These are phyloP conservation scores for Sciaenops ocellatus DNA, from an alignment of 2,797 vertebrate genomes.

Conservation along the genomic window DNA sequence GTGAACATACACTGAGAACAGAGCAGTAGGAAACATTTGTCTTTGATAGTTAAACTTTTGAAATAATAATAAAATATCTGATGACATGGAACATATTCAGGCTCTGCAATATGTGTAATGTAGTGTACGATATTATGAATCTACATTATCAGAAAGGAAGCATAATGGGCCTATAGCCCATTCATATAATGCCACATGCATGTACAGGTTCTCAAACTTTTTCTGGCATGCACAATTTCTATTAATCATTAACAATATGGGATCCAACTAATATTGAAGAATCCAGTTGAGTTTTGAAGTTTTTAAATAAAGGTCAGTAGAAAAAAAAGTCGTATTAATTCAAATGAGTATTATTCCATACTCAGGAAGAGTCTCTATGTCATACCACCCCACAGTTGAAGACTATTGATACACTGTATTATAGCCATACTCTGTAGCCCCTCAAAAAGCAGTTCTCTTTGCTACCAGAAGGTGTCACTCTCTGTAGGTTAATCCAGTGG, in stretches of 20 bases:
- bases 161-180: neutral
- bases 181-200: neutral
- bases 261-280: too few species aligned
- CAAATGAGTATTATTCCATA: too few species aligned
- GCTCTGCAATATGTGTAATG: neutral
- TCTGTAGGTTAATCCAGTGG: slow-evolving; percentile 48
- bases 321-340: too few species aligned
- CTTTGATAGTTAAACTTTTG: neutral
- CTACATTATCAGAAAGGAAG: neutral
- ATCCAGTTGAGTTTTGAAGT: too few species aligned
- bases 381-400: too few species aligned
- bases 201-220: too few species aligned
- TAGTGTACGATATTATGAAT: neutral
- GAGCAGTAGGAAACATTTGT: neutral
- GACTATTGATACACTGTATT: neutral
- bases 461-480: slow-evolving; percentile 79
- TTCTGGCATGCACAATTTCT: too few species aligned
- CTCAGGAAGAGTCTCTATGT: too few species aligned
- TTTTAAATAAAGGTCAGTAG: too few species aligned
- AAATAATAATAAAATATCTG: neutral
- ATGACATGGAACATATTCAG: neutral
- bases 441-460: slow-evolving; percentile 46
- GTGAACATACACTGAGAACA: neutral
- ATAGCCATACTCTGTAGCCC: neutral
- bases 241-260: too few species aligned